phyloP scores from a whole-genome alignment of 2,797 vertebrate species.

The Aphelocoma californica region DNA sequence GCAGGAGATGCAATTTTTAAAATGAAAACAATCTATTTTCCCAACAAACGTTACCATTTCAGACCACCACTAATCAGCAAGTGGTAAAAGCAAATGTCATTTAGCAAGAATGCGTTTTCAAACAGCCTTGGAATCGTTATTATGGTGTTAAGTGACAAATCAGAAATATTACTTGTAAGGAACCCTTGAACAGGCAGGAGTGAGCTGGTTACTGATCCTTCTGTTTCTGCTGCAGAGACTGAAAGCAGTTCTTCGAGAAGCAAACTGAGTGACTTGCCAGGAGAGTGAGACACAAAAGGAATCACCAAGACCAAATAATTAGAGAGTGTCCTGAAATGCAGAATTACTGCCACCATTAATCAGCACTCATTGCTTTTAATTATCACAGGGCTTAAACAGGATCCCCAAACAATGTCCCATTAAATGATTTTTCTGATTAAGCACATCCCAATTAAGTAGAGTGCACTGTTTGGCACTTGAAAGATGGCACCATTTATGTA shows the following conservation, averaged over 20 bases:
- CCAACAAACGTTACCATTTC: background rate
- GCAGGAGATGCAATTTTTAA: background rate
- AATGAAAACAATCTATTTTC: background rate
- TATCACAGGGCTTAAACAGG: slow-evolving; percentile 32
- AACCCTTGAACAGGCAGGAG: background rate
- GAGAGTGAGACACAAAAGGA: background rate
- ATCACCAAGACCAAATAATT: slow-evolving; percentile 21
- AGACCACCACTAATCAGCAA: background rate
- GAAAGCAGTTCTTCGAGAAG: background rate
- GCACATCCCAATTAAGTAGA: slow-evolving; percentile 34
- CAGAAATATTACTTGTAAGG: background rate
- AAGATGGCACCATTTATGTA: slow-evolving; percentile 31
- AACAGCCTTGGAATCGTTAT: background rate
- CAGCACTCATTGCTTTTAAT: slow-evolving; percentile 33
- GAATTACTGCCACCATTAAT: slow-evolving; percentile 18
- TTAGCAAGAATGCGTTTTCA: background rate
- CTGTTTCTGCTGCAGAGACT: background rate
- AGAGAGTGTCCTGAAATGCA: background rate
- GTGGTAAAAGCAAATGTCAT: background rate
- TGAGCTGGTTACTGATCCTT: background rate
- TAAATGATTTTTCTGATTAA: slow-evolving; percentile 64
- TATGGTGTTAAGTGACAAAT: background rate
- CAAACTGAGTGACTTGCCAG: background rate
- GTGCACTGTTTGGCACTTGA: slow-evolving; percentile 18
- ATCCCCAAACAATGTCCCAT: slow-evolving; percentile 32